Evolutionary conservation across 2,113 vertebrate species (phyloP).

Genomic region (Sebastes schlegelii): DNA sequence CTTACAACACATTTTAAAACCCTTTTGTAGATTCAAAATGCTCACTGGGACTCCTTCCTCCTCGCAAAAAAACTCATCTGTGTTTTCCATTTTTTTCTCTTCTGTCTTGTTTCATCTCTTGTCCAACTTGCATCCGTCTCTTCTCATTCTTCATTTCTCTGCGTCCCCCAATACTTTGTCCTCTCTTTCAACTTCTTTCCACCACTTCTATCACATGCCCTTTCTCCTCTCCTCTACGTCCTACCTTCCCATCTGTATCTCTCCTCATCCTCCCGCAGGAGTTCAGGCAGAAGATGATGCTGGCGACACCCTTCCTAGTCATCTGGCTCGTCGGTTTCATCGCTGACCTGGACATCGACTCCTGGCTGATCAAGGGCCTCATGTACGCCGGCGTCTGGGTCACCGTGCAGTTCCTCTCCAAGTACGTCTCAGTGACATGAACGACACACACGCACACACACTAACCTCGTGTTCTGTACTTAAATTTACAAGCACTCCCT

Average conservation of each 20-base stretch:
- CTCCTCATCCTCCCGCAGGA: conserved; percentile 82
- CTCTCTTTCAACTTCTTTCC: not conserved
- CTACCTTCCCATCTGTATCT: not conserved
- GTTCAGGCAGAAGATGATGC: conserved; percentile 99
- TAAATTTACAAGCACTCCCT: no score
- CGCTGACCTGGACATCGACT: conserved; percentile 97
- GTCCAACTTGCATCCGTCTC: not conserved
- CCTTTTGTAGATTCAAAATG: no score
- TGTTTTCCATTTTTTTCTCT: not conserved
- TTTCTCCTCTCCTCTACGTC: not conserved
- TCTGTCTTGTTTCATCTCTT: not conserved
- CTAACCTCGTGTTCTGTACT: no score
- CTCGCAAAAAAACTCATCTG: not conserved
- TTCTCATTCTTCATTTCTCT: not conserved
- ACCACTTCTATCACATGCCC: not conserved
- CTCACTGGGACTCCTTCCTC: not conserved
- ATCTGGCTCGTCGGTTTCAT: conserved; percentile 99
- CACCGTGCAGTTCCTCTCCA: conserved; percentile 96
- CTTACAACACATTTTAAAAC: not conserved
- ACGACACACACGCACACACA: not conserved
- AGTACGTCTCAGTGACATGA: conserved; percentile 85
- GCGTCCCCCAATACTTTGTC: no score
- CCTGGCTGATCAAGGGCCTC: conserved; percentile 97
- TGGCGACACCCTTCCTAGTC: conserved; percentile 98
- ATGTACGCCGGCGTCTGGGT: conserved; percentile 98